Evolutionary conservation across 92 coral and sea anemone species (phyloP), one percentile per base, ranked within the genome.

Genomic region (Pocillopora meandrina): DNA sequence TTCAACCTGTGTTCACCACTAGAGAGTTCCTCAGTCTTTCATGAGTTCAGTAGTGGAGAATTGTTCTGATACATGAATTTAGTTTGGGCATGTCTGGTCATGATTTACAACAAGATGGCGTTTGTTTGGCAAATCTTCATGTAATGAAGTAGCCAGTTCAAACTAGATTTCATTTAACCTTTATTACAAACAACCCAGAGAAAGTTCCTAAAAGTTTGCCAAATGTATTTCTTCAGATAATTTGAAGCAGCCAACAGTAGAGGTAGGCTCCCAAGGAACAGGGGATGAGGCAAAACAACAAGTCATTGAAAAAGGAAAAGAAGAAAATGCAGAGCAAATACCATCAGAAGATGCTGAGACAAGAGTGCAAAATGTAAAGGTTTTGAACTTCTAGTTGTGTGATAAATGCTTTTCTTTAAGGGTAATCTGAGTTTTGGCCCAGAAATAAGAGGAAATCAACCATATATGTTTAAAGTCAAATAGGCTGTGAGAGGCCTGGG

Each of bases 321-420:
- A 73, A 62, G 86, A 83, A 2, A 17, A 58, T 15, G 11, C 52
- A 8, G 80, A 74, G 63, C 61, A 73, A 55, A 47, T 6, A 5
- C 7, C 64, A 83, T 59, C 56, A 23, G 71, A 74, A 15, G 86
- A 83, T 19, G n/a, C 64, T 47, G 80, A 83, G 1, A 83, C 61
- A 0, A 83, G 80, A 80, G 80, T 83, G 55, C 56, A 16, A 15
- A 12, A 34, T 61, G 2, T 21, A 5, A 47, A 20, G 26, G 20
- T 36, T 47, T 14, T n/a, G 61, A 12, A 23, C 17, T 72, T 15
- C n/a, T 64, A n/a, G 12, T 12, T 65, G 13, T 15, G 31, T 59
- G 18, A 59, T 59, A 12, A 59, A 21, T n/a, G 34, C 7, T 49
- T n/a, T 21, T n/a, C 9, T 18, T 55, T 5, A 12, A 10, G 1